phyloP scores from a whole-genome alignment of 1,140 invertebrate genomes.

The Platorchestia sp. region DNA sequence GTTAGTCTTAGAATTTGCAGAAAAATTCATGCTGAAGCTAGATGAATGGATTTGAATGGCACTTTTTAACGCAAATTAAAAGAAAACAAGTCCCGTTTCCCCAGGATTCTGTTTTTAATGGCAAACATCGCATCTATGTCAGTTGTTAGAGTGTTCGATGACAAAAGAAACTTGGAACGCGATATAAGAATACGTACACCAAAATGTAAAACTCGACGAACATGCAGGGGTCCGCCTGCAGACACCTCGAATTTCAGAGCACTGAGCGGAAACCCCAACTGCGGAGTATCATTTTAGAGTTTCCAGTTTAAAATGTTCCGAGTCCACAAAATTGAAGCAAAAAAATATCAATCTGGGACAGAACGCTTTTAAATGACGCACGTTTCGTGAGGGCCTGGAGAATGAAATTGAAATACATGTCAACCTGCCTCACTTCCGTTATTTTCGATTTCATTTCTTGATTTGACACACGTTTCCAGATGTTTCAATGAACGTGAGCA shows the following conservation, averaged over 20 bases:
- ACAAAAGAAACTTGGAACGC: neutral
- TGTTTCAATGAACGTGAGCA: neutral
- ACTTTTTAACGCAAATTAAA: neutral
- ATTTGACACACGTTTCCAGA: neutral
- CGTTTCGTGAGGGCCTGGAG: neutral
- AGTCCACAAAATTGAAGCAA: neutral
- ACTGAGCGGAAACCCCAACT: neutral
- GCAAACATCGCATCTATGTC: neutral
- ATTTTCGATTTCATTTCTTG: neutral
- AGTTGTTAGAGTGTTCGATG: neutral
- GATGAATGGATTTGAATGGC: no score
- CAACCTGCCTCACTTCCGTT: neutral
- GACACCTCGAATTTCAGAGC: neutral
- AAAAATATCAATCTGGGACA: neutral
- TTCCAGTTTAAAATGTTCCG: neutral
- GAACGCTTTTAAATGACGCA: neutral
- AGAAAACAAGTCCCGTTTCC: neutral
- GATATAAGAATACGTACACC: neutral
- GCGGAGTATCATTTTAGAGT: neutral
- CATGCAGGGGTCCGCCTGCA: neutral
- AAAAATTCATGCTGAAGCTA: neutral
- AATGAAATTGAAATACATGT: neutral
- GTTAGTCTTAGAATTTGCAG: neutral
- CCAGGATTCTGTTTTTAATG: neutral
- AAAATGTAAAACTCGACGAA: neutral